Evolutionary conservation across 2,797 vertebrate genomes (phyloP).

Genomic region (Pangasius sanitwongsei): DNA sequence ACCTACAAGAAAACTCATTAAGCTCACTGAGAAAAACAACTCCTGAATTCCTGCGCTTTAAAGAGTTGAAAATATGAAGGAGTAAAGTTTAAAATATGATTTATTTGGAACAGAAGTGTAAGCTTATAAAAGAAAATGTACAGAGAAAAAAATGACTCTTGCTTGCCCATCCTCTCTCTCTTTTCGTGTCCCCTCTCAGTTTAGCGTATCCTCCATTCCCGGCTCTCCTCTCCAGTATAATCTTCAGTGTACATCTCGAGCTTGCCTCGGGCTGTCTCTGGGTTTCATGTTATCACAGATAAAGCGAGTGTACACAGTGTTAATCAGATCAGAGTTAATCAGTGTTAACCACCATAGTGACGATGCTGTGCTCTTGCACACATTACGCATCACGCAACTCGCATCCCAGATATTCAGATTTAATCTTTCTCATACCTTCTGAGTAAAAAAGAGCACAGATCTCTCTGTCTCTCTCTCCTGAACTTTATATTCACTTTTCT

Average conservation of each 20-base stretch:
- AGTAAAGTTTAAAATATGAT: not conserved
- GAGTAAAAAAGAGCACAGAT: not conserved
- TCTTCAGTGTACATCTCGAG: not conserved
- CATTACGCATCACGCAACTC: slow-evolving; percentile 49
- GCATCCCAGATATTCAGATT: slow-evolving; percentile 50
- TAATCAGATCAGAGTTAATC: slow-evolving; percentile 65
- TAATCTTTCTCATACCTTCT: slow-evolving; percentile 27
- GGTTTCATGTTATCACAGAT: slow-evolving; percentile 77
- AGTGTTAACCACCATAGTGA: slow-evolving; percentile 63
- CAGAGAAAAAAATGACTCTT: not conserved
- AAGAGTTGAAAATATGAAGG: not conserved
- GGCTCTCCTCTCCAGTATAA: not conserved
- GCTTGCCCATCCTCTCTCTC: slow-evolving; percentile 50
- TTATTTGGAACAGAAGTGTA: not conserved
- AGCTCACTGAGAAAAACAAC: not conserved
- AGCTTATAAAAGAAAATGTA: not conserved
- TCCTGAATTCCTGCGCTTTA: too few relatives aligned
- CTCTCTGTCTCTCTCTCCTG: not conserved
- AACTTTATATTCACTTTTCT: not conserved
- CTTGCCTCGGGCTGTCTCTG: slow-evolving; percentile 54
- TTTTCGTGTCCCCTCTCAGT: slow-evolving; percentile 28
- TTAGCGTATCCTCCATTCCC: slow-evolving; percentile 34
- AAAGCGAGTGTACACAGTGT: slow-evolving; percentile 70
- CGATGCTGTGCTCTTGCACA: slow-evolving; percentile 56
- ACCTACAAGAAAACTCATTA: not conserved